Base-by-base conservation (phyloP, 2,113 vertebrate genomes). In the Pedetes capensis region DNA sequence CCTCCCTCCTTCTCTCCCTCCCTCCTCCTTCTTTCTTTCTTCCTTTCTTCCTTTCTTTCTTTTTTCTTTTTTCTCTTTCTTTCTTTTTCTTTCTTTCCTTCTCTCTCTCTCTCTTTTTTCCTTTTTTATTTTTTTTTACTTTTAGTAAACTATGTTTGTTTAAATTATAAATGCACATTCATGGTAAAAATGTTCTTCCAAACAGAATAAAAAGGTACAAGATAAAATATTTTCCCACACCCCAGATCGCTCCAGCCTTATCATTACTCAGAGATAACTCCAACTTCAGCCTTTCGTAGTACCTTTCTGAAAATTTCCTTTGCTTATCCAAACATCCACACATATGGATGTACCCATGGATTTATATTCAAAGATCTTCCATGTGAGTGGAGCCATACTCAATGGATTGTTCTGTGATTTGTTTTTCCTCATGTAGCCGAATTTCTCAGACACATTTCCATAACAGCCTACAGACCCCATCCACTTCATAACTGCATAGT, bases 341-440 rank as follows among this genome's bases (percentile, higher is more conserved):
- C 8, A 4, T 37, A 2, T 10, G 39, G 20, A 47, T 18, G 6
- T 42, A 9, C 39, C 16, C 47, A 9, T 37, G 5, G 32, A 66
- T 51, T 9, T 68, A 39, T 25, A 11, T 47, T 8, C 27, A 2
- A 80, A 86, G 69, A 39, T 44, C 37, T 51, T 75, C 29, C 22
- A 3, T 0, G 12, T 27, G 74, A 72, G 37, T 0, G 3, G 42
- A 17, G 13, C 20, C 23, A 1, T 4, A 6, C 25, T 18, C 16
- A 14, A 1, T 1, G 18, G 14, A 23, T 1, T 29, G 25, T 32
- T 55, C 29, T 8, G 0, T 13, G 9, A 22, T 5, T 42, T 22
- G 16, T 84, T 25, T 44, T 25, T 16, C 20, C 23, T 13, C 16
- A 18, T 14, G 0, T 7, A 29, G 16, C 27, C 72, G 8, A 5